Conservation (phyloP, 37 sponge, comb jelly and placozoan species). For the Hexactinellida sp. region DNA sequence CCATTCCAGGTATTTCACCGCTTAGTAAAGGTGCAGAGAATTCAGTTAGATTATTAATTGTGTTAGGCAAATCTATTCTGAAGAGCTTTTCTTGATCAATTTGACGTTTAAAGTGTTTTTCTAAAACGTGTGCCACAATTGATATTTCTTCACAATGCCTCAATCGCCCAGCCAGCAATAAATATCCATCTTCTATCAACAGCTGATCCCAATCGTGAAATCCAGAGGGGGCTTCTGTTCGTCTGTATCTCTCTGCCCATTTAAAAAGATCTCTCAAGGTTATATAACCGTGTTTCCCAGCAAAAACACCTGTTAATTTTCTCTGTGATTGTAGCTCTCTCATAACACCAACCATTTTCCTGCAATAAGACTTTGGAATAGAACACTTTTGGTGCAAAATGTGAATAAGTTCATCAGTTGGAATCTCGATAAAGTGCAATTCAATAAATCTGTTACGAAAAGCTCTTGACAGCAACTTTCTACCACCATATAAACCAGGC, state of each 20-base stretch:
- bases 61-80: constrained; percentile 18
- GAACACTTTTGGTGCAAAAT: constrained; percentile 59
- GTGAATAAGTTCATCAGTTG: constrained; percentile 51
- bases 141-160: constrained; percentile 44
- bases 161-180: constrained; percentile 78
- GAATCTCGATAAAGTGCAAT: constrained; percentile 93
- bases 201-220: constrained; percentile 94
- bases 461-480: constrained; percentile 87
- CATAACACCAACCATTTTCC: constrained; percentile 84
- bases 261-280: constrained; percentile 90
- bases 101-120: constrained; percentile 66
- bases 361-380: constrained; percentile 73
- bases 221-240: constrained; percentile 8
- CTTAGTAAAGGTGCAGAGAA: not conserved
- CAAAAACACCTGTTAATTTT: constrained; percentile 71
- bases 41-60: not conserved
- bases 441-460: constrained; percentile 96
- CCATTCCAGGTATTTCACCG: not conserved
- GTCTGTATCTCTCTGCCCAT: constrained; percentile 88
- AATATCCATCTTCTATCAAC: constrained; percentile 89
- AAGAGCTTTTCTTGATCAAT: constrained; percentile 36
- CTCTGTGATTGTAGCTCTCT: constrained; percentile 64
- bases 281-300: constrained; percentile 89
- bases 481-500: constrained; percentile 80
- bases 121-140: constrained; percentile 41